Base-by-base conservation (phyloP, 2,113 vertebrate genomes). In the Cebidichthys violaceus region DNA sequence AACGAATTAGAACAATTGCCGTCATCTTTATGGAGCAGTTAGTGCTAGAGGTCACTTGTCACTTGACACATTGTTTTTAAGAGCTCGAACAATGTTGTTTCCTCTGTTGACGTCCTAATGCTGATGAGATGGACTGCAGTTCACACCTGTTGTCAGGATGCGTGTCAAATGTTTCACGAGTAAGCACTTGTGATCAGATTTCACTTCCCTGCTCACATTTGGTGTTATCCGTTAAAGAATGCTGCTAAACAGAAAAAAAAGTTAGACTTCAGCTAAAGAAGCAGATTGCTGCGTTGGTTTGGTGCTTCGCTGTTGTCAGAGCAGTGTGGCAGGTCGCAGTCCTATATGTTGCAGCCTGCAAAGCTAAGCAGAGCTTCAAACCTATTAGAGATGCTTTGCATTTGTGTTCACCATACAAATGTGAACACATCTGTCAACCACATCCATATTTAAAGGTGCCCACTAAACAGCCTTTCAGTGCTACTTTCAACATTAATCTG, bases 151-250 rank as follows among this genome's bases (percentile, higher is more conserved):
- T 69, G 70, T 50, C 62, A 57, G 61, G 31, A 50, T 17, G 59
- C 57, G 70, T 33, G 59, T 90, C 79, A 66, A 43, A 89, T 82
- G 81, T 86, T 84, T 90, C 41, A 45, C 77, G 57, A 77, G 43
- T 81, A 81, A 89, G 89, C 88, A 79, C 60, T 86, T 85, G 70
- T 18, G 79, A 87, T 90, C 86, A 62, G 17, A 52, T 83, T 91
- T 88, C 86, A 72, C 82, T 60, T 57, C 50, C 55, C 33, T 27
- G 54, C 75, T 81, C 78, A 81, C 78, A 67, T 86, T 86, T 61
- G 62, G 22, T 71, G 79, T 82, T 9, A 29, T 62, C n/a, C 24
- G 41, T 81, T 69, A 47, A 76, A 78, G 59, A 52, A 11, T 52
- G 74, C 76, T 9, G 68, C 41, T 52, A 9, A 45, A 78, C 35